Base-by-base conservation (phyloP, 2,888 invertebrate species). In the Baccha elongata region DNA sequence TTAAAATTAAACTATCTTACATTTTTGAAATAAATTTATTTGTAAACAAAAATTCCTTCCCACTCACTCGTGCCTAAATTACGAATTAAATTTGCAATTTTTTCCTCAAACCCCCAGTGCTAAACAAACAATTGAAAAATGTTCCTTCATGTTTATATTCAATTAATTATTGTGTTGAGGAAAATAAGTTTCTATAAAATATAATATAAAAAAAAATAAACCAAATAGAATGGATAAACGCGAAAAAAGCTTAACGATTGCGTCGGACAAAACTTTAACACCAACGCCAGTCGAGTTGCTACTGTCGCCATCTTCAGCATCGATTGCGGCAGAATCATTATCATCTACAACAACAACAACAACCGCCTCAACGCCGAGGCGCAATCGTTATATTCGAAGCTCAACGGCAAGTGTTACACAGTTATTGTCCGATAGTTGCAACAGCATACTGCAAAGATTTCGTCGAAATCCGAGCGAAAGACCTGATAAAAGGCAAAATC, bases 371-470 rank as follows among this genome's bases (percentile, higher is more conserved):
- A 88, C 93, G 89, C 89, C 92, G 72, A 92, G 94, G 84, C 93
- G 94, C 86, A 93, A 93, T 88, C 93, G 96, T 85, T 96, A 96
- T 91, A 92, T 94, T 85, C 94, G 97, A 84, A 92, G 93, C 84
- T 95, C 96, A 62, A 94, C 94, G 48, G 94, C 94, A 62, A 96
- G 96, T 91, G 96, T 97, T 87, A 95, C 96, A 85, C 97, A 97
- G 91, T 92, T 97, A 87, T 92, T 97, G 86, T 95, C 95, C 86
- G 97, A 97, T 89, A 96, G 96, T 86, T 97, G 96, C 91, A 95
- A 96, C 88, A 97, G 94, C 91, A 93, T 97, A 86, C 93, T 97
- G 87, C 96, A 96, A 89, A 93, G 96, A 86, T 92, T 97, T 87
- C 93, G 95, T 85, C 93, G 96, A 83, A 95, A 95, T 55, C 96